Percentiles rank a stretch among this genome's conserved stretches.
Evolutionary conservation across 2,888 invertebrate species (phyloP).

Genomic region (Epinotia bilunana): DNA sequence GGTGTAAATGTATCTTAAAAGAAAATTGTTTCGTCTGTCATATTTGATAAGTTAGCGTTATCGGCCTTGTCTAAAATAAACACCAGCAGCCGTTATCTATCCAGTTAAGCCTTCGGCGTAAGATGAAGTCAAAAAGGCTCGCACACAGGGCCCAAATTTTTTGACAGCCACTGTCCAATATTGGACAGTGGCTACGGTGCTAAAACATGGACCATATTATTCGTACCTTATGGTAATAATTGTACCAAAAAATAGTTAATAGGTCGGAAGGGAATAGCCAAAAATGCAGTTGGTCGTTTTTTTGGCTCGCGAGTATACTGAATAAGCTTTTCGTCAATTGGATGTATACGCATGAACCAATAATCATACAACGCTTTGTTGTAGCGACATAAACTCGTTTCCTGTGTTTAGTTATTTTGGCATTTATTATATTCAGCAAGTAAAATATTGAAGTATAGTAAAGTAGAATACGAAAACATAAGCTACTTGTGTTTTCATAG

Average conservation of each 20-base stretch:
- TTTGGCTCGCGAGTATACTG: not conserved
- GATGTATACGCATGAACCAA: conserved; percentile 6
- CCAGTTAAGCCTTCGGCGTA: not conserved
- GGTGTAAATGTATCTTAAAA: no score
- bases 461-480: no score
- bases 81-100: not conserved
- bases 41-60: not conserved
- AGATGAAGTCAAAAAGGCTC: not conserved
- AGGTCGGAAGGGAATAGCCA: not conserved
- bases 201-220: no score
- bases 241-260: no score
- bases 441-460: not conserved
- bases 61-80: not conserved
- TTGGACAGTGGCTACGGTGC: no score
- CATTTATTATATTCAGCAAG: not conserved
- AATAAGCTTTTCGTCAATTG: not conserved
- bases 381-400: not conserved
- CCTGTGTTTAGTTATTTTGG: not conserved
- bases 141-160: no score
- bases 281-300: no score
- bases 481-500: not conserved
- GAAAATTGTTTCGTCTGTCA: not conserved
- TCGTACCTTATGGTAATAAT: no score
- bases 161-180: no score
- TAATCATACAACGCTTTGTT: conserved; percentile 7